Evolutionary conservation across 1,140 invertebrate genomes (phyloP).

Genomic region (Cotesia vestalis): DNA sequence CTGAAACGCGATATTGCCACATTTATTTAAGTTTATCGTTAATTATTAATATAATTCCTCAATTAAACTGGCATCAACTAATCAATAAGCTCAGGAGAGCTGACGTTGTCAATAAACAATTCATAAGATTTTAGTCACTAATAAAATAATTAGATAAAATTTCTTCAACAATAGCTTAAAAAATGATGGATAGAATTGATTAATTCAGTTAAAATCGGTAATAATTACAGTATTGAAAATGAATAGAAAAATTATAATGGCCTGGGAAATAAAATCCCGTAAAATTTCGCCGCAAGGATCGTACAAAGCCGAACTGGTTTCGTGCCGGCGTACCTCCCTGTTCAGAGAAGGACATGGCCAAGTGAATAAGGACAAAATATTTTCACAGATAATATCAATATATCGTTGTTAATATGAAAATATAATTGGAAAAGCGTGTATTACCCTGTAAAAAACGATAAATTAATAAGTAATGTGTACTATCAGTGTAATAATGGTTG

Average conservation of each 20-base stretch:
- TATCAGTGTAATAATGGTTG: not conserved
- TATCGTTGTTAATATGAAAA: not conserved
- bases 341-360: slow-evolving; percentile 22
- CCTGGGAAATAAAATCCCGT: slow-evolving; percentile 20
- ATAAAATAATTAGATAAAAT: too few relatives aligned
- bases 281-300: slow-evolving; percentile 27
- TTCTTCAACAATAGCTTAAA: too few relatives aligned
- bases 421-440: not conserved
- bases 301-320: slow-evolving; percentile 34
- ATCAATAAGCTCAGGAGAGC: too few relatives aligned
- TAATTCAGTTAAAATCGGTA: not conserved
- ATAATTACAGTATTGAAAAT: not conserved
- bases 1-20: not conserved
- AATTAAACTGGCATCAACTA: too few relatives aligned
- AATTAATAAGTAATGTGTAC: not conserved
- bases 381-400: not conserved
- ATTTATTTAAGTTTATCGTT: not conserved
- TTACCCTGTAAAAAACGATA: slow-evolving; percentile 25
- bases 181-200: too few relatives aligned
- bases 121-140: too few relatives aligned
- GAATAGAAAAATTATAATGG: not conserved
- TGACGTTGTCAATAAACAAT: not conserved
- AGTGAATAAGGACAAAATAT: slow-evolving; percentile 17
- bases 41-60: not conserved
- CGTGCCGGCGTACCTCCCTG: slow-evolving; percentile 35